A percentile compares a stretch with the other conserved stretches of the same genome.
phyloP scores from a whole-genome alignment of 1,140 invertebrate genomes.

The Dinothrombium tinctorium region DNA sequence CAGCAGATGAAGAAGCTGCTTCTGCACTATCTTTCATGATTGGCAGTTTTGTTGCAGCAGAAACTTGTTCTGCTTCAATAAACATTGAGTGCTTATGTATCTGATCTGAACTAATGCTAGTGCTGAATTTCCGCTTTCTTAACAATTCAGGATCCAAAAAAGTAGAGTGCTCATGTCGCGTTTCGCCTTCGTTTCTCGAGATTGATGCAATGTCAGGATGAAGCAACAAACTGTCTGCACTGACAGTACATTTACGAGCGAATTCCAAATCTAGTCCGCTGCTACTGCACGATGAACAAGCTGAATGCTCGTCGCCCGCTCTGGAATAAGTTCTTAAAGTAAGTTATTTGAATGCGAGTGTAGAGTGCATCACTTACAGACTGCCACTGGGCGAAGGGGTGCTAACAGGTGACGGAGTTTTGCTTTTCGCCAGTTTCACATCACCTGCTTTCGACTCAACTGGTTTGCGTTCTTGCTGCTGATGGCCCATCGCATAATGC shows the following conservation, averaged over 20 bases:
- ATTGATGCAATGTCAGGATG: slow-evolving; percentile 5
- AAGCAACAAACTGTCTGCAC: slow-evolving; percentile 12
- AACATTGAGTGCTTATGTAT: slow-evolving; percentile 7
- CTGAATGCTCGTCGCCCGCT: slow-evolving; percentile 4
- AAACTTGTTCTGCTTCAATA: not conserved
- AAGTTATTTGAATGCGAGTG: too few relatives aligned
- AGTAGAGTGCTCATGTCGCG: not conserved
- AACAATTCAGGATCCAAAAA: not conserved
- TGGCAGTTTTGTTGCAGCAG: slow-evolving; percentile 5
- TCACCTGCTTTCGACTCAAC: too few relatives aligned
- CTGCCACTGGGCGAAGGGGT: too few relatives aligned
- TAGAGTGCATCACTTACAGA: too few relatives aligned
- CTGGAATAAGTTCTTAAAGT: too few relatives aligned
- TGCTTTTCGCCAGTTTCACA: too few relatives aligned
- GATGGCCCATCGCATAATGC: too few relatives aligned
- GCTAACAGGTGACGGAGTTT: too few relatives aligned
- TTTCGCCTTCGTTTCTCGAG: slow-evolving; percentile 3
- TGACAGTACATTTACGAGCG: slow-evolving; percentile 13
- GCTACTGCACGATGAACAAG: slow-evolving; percentile 7
- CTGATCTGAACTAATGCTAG: slow-evolving; percentile 8
- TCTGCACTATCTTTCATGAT: slow-evolving; percentile 9
- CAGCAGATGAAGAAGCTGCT: not conserved
- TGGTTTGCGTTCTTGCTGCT: too few relatives aligned
- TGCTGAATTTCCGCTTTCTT: slow-evolving; percentile 2
- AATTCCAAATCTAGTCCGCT: slow-evolving; percentile 15